Conservation (phyloP, 2,797 vertebrate species). For the Phoebastria nigripes region DNA sequence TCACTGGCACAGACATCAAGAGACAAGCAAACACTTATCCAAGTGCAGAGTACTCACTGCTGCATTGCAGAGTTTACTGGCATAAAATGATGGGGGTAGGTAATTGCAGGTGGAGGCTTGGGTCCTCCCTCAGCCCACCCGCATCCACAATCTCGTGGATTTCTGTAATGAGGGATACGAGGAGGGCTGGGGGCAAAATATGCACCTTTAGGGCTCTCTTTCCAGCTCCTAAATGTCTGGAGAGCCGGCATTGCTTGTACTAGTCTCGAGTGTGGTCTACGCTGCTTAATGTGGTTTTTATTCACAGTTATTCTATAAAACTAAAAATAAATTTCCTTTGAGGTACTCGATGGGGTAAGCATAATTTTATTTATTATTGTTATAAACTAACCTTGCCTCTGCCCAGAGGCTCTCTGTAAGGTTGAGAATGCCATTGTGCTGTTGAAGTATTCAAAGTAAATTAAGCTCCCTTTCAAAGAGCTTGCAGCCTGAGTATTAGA, state of each 20-base stretch:
- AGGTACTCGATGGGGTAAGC: not conserved
- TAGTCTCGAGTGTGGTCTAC: not conserved
- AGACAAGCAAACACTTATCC: conserved; percentile 52
- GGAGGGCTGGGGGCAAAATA: not conserved
- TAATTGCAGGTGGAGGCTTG: conserved; percentile 25
- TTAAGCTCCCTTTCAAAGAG: not conserved
- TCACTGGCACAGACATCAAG: conserved; percentile 53
- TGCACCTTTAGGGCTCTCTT: not conserved
- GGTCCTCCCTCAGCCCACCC: not conserved
- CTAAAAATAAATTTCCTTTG: conserved; percentile 11
- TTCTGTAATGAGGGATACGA: not conserved
- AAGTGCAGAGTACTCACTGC: conserved; percentile 43
- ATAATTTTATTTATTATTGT: conserved; percentile 11
- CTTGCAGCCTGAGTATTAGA: not conserved
- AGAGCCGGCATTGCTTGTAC: not conserved
- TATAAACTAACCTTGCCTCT: not conserved
- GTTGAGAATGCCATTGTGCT: not conserved
- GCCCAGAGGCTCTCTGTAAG: not conserved
- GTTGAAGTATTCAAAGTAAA: not conserved
- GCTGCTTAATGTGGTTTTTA: not conserved
- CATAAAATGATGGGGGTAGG: conserved; percentile 12
- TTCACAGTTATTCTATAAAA: not conserved
- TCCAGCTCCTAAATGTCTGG: not conserved
- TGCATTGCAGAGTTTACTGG: conserved; percentile 70
- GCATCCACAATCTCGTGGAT: not conserved